Base-by-base conservation (phyloP, 2,797 vertebrate species). In the Hoplostethus mediterraneus region DNA sequence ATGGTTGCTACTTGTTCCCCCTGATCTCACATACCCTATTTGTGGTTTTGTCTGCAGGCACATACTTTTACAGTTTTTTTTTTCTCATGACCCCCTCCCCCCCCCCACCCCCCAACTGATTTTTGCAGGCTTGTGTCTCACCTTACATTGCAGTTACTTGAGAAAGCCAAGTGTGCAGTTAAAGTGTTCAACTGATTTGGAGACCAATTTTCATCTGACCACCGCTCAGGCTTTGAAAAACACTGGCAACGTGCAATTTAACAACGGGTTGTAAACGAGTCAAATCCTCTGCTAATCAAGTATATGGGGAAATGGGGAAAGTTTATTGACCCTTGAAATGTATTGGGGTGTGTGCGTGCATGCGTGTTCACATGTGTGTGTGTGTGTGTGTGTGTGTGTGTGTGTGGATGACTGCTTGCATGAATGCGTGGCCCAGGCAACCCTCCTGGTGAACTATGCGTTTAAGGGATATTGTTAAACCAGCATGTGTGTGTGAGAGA, bases 21-120 rank as follows among this genome's bases (percentile, higher is more conserved):
- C 55, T n/a, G 63, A 52, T 67, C 31, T 69, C 72, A 57, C 67
- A 67, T 54, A 42, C 53, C 55, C 53, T 53, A 25, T 1, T 10
- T 57, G 21, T 71, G 30, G 38, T 75, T 87, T 75, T 76, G 71
- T 77, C 42, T n/a, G 57, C 56, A 56, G 63, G 77, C 67, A 21
- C 64, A 59, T 12, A 33, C 71, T 72, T 71, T 30, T 67, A 48
- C 57, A 21, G 21, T 21, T 21, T 21, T 21, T 21, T 21, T 21
- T 21, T 21, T 21, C 21, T 21, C 1, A 21, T 21, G 21, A 21
- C 21, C 21, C 21, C 21, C 21, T n/a, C n/a, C n/a, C n/a, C n/a
- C n/a, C n/a, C n/a, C n/a, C n/a, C n/a, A 21, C 21, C 21, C 21
- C 21, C 21, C 21, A 21, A 21, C 21, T 21, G 21, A 21, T 21